A percentile compares a stretch with the other conserved stretches of the same genome.
Evolutionary conservation across 2,797 vertebrate species (phyloP).

Genomic region (Amblyraja radiata): DNA sequence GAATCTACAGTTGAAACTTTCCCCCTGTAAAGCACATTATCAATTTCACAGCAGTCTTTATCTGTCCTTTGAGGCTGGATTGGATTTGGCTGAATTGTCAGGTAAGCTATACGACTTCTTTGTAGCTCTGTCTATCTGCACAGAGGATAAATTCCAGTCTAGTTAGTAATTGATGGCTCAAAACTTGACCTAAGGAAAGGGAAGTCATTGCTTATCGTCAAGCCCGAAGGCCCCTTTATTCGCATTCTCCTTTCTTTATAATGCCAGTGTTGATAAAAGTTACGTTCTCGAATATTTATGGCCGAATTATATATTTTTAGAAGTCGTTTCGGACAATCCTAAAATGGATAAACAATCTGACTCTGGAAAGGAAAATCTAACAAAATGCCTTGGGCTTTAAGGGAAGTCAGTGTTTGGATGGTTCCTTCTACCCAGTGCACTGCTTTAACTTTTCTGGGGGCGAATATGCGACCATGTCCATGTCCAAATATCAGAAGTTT

Average conservation of each 20-base stretch:
- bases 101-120: slow-evolving; percentile 28
- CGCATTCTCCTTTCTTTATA: background rate
- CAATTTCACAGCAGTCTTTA: slow-evolving; percentile 27
- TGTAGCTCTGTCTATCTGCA: slow-evolving; percentile 19
- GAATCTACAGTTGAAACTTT: slow-evolving; percentile 13
- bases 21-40: slow-evolving; percentile 18
- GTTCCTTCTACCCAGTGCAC: slow-evolving; percentile 49
- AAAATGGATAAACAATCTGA: too few relatives aligned
- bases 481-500: background rate
- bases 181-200: slow-evolving; percentile 16
- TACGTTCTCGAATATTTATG: background rate
- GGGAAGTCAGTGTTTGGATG: slow-evolving; percentile 71
- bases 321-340: slow-evolving; percentile 40
- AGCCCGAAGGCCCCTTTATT: background rate
- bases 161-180: slow-evolving; percentile 20
- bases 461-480: background rate
- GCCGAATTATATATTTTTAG: background rate
- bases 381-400: slow-evolving; percentile 59
- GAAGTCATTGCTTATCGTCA: slow-evolving; percentile 19
- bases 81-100: slow-evolving; percentile 29
- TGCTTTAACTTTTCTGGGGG: slow-evolving; percentile 50
- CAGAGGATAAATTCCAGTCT: background rate
- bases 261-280: background rate
- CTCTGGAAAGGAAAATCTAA: slow-evolving; percentile 51
- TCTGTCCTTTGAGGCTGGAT: slow-evolving; percentile 29